phyloP scores from a whole-genome alignment of 2,113 vertebrate genomes.

The Petromus typicus region DNA sequence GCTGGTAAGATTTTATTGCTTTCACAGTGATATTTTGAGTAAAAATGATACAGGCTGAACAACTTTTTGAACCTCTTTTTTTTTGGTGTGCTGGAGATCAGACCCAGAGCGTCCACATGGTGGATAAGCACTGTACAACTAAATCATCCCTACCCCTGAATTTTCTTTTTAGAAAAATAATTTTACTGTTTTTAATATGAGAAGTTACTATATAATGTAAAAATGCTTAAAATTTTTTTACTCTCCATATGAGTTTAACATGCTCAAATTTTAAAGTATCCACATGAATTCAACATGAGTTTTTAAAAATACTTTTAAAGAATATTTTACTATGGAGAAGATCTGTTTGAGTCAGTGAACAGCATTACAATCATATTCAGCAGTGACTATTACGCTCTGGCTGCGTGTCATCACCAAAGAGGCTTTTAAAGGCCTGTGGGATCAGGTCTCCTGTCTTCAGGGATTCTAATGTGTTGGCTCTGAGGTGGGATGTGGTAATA shows the following conservation, averaged over 20 bases:
- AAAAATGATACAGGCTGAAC: slow-evolving; percentile 24
- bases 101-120: background rate
- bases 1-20: slow-evolving; percentile 85
- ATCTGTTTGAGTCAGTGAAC: background rate
- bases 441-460: background rate
- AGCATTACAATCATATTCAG: slow-evolving; percentile 10
- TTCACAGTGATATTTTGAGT: slow-evolving; percentile 13
- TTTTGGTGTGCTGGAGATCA: background rate
- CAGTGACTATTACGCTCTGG: background rate
- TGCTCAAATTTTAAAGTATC: background rate
- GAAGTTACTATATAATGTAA: slow-evolving; percentile 16
- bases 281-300: background rate
- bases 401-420: background rate
- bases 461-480: background rate
- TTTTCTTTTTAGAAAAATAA: slow-evolving; percentile 39
- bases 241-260: background rate
- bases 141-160: background rate
- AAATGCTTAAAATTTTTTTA: background rate
- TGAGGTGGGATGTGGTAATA: background rate
- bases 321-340: background rate
- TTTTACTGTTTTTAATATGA: background rate
- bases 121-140: background rate
- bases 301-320: slow-evolving; percentile 4
- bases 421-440: background rate
- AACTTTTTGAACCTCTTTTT: slow-evolving; percentile 4